These are phyloP conservation scores for Lophura nycthemera DNA, from an alignment of 2,113 vertebrate species.

Conservation along the genomic window DNA sequence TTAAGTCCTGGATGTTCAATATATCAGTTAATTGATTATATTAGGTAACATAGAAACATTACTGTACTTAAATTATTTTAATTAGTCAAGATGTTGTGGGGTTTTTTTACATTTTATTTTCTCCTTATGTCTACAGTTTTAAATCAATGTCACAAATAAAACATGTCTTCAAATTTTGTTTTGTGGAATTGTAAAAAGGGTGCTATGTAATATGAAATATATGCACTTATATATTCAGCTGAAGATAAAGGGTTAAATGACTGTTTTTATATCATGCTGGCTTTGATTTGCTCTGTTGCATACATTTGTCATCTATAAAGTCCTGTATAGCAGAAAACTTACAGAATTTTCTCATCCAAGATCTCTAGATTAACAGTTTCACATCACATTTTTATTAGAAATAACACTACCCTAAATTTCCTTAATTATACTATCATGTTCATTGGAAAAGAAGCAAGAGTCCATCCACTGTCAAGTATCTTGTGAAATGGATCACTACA, in stretches of 20 bases:
- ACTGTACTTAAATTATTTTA: neutral
- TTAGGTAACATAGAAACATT: neutral
- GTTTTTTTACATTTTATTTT: neutral
- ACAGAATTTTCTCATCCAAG: neutral
- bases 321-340: neutral
- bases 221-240: neutral
- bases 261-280: neutral
- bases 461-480: neutral
- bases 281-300: neutral
- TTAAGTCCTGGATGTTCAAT: neutral
- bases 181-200: neutral
- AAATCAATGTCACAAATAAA: neutral
- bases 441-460: neutral
- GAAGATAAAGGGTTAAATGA: neutral
- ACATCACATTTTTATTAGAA: neutral
- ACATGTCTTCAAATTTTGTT: neutral
- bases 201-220: neutral
- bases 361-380: neutral
- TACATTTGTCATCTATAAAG: neutral
- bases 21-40: neutral
- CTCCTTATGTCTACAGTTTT: neutral
- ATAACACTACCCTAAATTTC: neutral
- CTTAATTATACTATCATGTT: neutral
- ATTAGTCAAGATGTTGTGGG: neutral
- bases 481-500: constrained; percentile 21